Evolutionary conservation across 2,113 vertebrate genomes (phyloP).

Genomic region (Electrona antarctica): DNA sequence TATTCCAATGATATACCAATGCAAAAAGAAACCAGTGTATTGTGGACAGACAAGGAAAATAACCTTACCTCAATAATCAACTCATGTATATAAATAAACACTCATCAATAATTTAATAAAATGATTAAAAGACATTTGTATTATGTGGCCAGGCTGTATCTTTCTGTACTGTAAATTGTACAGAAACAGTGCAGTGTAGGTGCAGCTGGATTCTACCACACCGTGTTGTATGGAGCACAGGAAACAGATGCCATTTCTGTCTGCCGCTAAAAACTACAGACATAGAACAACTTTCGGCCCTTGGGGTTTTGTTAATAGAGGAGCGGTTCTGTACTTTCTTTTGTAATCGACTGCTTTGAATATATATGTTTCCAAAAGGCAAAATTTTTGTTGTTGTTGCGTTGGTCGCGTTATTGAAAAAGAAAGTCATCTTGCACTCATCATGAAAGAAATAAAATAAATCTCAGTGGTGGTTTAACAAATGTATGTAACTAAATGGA

Average conservation of each 20-base stretch:
- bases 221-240: conserved; percentile 75
- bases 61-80: too few species aligned
- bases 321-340: conserved; percentile 69
- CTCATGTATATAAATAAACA: too few species aligned
- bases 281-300: conserved; percentile 77
- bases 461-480: not conserved
- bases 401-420: too few species aligned
- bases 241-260: conserved; percentile 84
- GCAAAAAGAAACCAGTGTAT: not conserved
- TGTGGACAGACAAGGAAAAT: too few species aligned
- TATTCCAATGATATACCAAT: not conserved
- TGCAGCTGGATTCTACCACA: conserved; percentile 76
- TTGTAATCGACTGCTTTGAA: conserved; percentile 66
- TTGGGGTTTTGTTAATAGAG: conserved; percentile 71
- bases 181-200: conserved; percentile 62
- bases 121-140: conserved; percentile 14
- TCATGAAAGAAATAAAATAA: not conserved
- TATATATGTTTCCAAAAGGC: conserved; percentile 56
- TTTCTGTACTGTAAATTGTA: conserved; percentile 47
- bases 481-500: not conserved
- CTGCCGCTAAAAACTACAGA: conserved; percentile 69
- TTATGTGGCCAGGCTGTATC: conserved; percentile 36
- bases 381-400: too few species aligned
- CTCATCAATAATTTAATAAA: conserved; percentile 7
- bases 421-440: not conserved